Conservation (phyloP, 2,797 vertebrate genomes). For the Phataginus tricuspis region DNA sequence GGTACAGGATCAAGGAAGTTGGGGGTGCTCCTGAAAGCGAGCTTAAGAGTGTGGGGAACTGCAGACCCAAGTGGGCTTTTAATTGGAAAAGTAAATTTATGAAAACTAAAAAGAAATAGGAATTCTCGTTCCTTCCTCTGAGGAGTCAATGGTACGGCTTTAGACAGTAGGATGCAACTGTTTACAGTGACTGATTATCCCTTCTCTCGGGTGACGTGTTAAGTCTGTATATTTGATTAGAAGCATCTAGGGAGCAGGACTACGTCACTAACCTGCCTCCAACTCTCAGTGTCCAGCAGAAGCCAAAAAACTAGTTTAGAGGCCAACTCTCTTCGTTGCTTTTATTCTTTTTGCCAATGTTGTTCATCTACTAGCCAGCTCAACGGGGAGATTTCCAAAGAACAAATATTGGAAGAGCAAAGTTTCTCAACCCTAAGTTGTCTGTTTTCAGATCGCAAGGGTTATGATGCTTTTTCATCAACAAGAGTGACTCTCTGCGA, state of each 20-base stretch:
- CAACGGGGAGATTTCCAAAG: conserved; percentile 1
- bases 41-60: background rate
- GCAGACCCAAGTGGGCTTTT: background rate
- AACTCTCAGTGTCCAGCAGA: background rate
- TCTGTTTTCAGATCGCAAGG: background rate
- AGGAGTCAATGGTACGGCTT: background rate
- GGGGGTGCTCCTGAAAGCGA: background rate
- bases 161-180: too few relatives aligned
- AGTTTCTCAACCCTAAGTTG: background rate
- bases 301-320: background rate
- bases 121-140: background rate
- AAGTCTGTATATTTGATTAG: background rate
- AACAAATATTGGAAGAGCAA: background rate
- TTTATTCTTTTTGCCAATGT: background rate
- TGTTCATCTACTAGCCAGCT: background rate
- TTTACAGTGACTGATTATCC: background rate
- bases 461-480: background rate
- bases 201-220: background rate
- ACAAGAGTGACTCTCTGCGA: background rate
- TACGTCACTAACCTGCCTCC: background rate
- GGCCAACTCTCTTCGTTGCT: background rate
- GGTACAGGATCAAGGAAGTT: background rate
- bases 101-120: background rate
- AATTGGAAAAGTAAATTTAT: background rate
- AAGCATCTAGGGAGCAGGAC: background rate